These are phyloP conservation scores for Anoplopoma fimbria DNA, from an alignment of 2,113 vertebrate species.

Conservation along the genomic window DNA sequence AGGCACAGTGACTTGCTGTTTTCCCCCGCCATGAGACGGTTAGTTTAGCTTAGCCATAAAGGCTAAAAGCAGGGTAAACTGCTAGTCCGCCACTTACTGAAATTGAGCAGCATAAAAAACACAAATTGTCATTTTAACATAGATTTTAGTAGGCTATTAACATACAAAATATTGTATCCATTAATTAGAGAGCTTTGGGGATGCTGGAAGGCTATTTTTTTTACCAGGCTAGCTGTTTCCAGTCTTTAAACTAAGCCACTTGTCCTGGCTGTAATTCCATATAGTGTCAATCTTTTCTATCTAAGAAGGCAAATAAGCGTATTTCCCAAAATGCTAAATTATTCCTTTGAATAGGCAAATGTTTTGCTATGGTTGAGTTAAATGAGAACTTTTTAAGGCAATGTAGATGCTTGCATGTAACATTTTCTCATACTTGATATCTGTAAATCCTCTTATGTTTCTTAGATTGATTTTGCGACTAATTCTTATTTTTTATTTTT, in stretches of 20 bases:
- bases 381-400: conserved; percentile 3
- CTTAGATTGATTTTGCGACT: neutral
- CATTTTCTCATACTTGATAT: conserved; percentile 12
- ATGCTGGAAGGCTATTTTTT: neutral
- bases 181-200: neutral
- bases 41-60: neutral
- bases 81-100: neutral
- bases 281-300: neutral
- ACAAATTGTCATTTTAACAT: neutral
- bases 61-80: neutral
- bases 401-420: neutral
- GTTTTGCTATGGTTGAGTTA: neutral
- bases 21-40: neutral
- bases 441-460: neutral
- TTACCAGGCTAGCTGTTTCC: neutral
- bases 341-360: neutral
- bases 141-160: neutral
- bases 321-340: conserved; percentile 8
- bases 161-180: neutral
- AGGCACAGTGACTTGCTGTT: neutral
- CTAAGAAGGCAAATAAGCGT: neutral
- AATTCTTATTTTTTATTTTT: neutral
- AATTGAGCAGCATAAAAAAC: neutral
- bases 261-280: neutral
- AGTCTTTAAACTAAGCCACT: neutral